These are phyloP conservation scores for Hippocampus barbouri DNA, from an alignment of 2,113 vertebrate genomes.

Conservation along the genomic window DNA sequence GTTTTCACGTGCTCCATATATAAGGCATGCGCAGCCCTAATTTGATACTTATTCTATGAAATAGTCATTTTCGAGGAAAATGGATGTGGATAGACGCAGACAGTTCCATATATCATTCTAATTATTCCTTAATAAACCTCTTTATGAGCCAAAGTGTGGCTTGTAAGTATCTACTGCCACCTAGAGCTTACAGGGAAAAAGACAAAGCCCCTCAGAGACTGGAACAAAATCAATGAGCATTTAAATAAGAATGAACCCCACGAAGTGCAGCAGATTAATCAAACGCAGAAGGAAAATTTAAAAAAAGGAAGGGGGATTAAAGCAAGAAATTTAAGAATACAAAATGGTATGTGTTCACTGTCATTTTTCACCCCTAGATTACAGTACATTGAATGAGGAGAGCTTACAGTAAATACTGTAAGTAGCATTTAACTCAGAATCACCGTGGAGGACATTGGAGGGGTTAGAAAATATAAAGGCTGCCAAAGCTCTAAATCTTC, in stretches of 20 bases:
- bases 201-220: constrained; percentile 15
- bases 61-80: constrained; percentile 68
- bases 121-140: constrained; percentile 75
- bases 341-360: constrained; percentile 38
- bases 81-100: constrained; percentile 73
- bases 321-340: constrained; percentile 42
- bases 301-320: constrained; percentile 31
- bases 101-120: constrained; percentile 73
- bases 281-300: constrained; percentile 43
- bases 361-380: constrained; percentile 30
- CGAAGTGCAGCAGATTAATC: constrained; percentile 54
- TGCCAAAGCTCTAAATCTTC: constrained; percentile 35
- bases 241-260: constrained; percentile 46
- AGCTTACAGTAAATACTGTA: constrained; percentile 17
- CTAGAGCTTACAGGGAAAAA: constrained; percentile 58
- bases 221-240: constrained; percentile 29
- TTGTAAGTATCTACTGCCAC: constrained; percentile 74
- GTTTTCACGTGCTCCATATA: constrained; percentile 68
- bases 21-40: constrained; percentile 54
- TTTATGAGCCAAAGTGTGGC: constrained; percentile 27
- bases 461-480: constrained; percentile 40
- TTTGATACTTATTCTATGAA: constrained; percentile 72
- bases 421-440: constrained; percentile 49
- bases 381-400: constrained; percentile 44
- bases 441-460: constrained; percentile 33